Evolutionary conservation across 2,888 invertebrate species (phyloP), one percentile per base, ranked within the genome.

Genomic region (Alviniconcha strummeri): DNA sequence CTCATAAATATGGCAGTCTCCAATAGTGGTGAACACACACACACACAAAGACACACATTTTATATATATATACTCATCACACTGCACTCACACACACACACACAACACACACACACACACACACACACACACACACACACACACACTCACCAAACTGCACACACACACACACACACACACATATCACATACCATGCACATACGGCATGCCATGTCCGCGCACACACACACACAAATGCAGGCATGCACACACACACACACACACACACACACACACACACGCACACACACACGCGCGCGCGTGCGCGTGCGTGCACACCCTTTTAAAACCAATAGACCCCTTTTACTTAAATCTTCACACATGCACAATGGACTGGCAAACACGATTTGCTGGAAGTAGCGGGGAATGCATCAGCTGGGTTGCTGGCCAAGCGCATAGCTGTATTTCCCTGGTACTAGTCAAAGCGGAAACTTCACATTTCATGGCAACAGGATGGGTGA

Each of bases 191-290:
- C 71, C 17, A 71, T n/a, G n/a, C 2, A 19, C 11, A 71, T 4
- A 17, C 19, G 15, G 11, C 71, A 71, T 71, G 71, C 19, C 71
- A 15, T 64, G 64, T 11, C 8, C 9, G 15, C 72, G 19, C 17
- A 36, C 19, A 36, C 72, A 36, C 17, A 72, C 9, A 19, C n/a
- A n/a, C 72, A 72, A 17, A 72, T n/a, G 15, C 64, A 64, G 64
- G 36, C 36, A 72, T 19, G 36, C 19, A n/a, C 4, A 15, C 76
- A 15, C 76, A 76, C 76, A 76, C 55, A 76, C 76, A 76, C 76
- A 76, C 77, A 77, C 77, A 77, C 13, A 77, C 19, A 52, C 8
- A 15, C 57, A 77, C 77, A 77, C 57, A 77, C 77, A 57, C 19
- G 7, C 57, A 57, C 56, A 64, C 64, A 64, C 64, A 64, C 64